phyloP scores from a whole-genome alignment of 2,888 invertebrate genomes.

The Nesidiocoris tenuis region DNA sequence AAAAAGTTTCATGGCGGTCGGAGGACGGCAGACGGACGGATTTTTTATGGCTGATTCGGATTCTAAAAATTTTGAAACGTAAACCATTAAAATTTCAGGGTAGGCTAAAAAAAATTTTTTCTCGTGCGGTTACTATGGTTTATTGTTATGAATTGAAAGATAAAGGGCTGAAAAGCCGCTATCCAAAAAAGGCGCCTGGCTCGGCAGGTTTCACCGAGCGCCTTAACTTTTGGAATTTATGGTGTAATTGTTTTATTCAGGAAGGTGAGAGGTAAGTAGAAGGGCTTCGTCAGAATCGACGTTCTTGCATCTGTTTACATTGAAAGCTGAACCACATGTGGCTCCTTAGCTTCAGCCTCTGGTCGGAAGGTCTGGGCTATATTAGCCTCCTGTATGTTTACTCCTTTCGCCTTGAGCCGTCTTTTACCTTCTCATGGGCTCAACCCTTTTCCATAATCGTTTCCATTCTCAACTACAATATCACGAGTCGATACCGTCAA shows the following conservation, averaged over 20 bases:
- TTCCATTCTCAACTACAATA: background rate
- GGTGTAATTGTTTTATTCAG: too few relatives aligned
- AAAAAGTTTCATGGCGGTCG: too few relatives aligned
- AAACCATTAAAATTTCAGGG: background rate
- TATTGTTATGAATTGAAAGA: background rate
- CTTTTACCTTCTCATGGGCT: background rate
- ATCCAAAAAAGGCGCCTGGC: background rate
- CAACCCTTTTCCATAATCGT: background rate
- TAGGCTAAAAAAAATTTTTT: too few relatives aligned
- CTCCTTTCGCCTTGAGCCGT: background rate
- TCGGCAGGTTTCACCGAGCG: background rate
- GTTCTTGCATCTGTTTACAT: background rate
- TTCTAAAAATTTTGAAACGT: background rate
- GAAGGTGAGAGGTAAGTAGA: background rate
- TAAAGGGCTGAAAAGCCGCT: too few relatives aligned
- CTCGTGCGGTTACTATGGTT: too few relatives aligned
- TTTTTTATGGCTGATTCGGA: too few relatives aligned
- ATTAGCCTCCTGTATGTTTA: background rate
- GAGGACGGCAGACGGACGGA: too few relatives aligned
- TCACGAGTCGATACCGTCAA: background rate
- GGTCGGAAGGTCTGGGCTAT: background rate
- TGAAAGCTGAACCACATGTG: background rate
- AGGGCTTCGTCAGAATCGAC: background rate
- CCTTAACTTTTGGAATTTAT: background rate
- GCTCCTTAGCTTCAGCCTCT: background rate